These are phyloP conservation scores for Chloroceryle inda DNA, from an alignment of 2,797 vertebrate species.

Conservation along the genomic window DNA sequence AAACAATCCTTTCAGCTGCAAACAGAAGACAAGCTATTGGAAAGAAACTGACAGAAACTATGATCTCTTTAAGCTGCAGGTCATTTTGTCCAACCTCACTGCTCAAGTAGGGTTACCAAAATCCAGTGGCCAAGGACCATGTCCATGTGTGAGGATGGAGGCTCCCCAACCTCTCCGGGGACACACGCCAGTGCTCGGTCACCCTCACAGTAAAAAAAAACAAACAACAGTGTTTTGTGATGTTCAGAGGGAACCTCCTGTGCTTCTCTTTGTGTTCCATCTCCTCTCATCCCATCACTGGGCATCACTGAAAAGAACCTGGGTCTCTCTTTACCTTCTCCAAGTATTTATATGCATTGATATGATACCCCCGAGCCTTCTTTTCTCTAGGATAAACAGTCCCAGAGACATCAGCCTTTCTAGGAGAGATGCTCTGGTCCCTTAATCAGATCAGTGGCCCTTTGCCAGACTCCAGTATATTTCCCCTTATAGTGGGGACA, in stretches of 20 bases:
- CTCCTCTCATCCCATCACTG: background rate
- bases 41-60: background rate
- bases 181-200: background rate
- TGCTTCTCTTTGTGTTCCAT: background rate
- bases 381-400: background rate
- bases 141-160: background rate
- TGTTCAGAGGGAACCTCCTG: background rate
- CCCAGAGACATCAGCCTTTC: background rate
- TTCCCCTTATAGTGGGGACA: background rate
- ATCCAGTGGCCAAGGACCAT: background rate
- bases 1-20: background rate
- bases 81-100: background rate
- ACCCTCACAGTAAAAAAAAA: background rate
- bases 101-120: background rate
- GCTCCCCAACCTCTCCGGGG: background rate
- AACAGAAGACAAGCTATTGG: background rate
- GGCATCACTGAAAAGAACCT: background rate
- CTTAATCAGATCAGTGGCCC: background rate
- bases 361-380: fast-evolving
- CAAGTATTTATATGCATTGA: background rate
- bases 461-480: background rate
- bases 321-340: background rate
- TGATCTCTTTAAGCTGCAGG: background rate
- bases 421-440: background rate
- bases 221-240: background rate